Percentiles rank a stretch among this genome's conserved stretches.
phyloP scores from a whole-genome alignment of 2,113 vertebrate genomes.

The Dunckerocampus dactyliophorus region DNA sequence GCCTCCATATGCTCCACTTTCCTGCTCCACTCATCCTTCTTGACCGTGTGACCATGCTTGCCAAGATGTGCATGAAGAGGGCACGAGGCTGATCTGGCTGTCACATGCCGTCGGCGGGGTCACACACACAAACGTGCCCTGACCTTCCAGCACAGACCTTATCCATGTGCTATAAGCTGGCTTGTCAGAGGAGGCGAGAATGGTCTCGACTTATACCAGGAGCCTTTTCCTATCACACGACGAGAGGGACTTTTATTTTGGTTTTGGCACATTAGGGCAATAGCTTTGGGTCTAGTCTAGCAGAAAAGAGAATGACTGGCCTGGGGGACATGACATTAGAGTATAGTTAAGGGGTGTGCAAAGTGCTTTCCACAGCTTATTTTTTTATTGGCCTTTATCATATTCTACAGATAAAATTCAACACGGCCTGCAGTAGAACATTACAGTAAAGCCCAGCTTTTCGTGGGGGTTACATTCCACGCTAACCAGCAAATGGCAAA shows the following conservation, averaged over 20 bases:
- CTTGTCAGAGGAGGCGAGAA: constrained; percentile 29
- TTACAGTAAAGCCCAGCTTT: no score
- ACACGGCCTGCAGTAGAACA: no score
- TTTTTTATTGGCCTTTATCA: no score
- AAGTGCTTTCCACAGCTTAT: no score
- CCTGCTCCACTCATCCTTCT: constrained; percentile 5
- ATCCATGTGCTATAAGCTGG: constrained; percentile 24
- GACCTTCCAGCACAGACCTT: constrained; percentile 21
- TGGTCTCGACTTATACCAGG: constrained; percentile 1
- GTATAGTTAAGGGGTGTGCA: no score
- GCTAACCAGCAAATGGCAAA: no score
- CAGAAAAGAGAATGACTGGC: neutral
- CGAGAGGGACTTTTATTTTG: no score
- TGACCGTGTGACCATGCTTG: constrained; percentile 14
- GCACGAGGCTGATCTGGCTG: constrained; percentile 43
- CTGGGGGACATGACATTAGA: no score
- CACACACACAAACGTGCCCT: constrained; percentile 26
- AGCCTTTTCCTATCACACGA: neutral
- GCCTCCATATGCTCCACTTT: constrained; percentile 17
- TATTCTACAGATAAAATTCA: no score
- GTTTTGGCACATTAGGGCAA: no score
- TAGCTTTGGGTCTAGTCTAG: neutral
- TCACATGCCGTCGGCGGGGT: constrained; percentile 58
- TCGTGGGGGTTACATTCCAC: no score
- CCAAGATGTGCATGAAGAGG: constrained; percentile 41